These are phyloP conservation scores for Chymomyza amoena DNA, from an alignment of 2,888 invertebrate genomes.

Conservation along the genomic window DNA sequence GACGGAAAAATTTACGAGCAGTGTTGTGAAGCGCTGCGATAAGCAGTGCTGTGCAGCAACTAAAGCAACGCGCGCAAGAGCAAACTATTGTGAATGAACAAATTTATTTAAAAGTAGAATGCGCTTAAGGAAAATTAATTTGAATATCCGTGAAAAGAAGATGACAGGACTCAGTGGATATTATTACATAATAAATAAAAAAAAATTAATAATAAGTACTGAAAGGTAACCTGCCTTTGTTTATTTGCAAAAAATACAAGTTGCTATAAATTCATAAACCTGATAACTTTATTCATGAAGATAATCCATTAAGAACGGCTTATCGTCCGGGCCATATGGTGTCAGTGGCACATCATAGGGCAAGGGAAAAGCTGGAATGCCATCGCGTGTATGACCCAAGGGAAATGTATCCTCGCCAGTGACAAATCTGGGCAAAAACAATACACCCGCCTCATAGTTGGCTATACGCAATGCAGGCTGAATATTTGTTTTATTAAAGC, in stretches of 20 bases:
- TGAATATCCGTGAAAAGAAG: too few species aligned
- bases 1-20: not conserved
- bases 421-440: conserved; percentile 90
- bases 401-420: conserved; percentile 83
- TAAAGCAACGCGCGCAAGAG: not conserved
- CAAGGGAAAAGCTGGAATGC: conserved; percentile 81
- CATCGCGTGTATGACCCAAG: conserved; percentile 75
- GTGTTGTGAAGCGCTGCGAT: not conserved
- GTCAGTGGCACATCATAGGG: conserved; percentile 91
- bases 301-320: conserved; percentile 85
- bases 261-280: not conserved
- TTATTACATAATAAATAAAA: not conserved
- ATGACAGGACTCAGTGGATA: too few species aligned
- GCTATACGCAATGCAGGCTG: conserved; percentile 84
- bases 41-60: not conserved
- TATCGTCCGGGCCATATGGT: conserved; percentile 85
- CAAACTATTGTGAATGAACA: not conserved
- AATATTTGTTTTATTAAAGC: conserved; percentile 81
- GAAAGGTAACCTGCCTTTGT: not conserved
- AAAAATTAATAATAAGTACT: not conserved
- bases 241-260: not conserved
- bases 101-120: not conserved
- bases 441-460: conserved; percentile 94
- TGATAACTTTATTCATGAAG: conserved; percentile 65
- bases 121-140: too few species aligned